Evolutionary conservation across 1,140 invertebrate species (phyloP).

Genomic region (Drosophila pseudoobscura): DNA sequence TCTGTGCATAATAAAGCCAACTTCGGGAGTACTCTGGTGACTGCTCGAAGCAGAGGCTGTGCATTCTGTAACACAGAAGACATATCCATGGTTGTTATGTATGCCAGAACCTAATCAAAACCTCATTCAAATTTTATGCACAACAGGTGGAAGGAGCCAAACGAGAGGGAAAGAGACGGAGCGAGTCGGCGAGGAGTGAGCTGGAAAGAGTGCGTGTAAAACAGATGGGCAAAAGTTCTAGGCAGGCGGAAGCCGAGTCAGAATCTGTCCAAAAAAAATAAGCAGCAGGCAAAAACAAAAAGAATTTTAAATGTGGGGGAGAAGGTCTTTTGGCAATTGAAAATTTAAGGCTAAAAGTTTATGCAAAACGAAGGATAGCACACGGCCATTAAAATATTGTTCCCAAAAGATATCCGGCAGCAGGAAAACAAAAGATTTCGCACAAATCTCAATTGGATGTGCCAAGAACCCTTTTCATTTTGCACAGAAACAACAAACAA

Average conservation of each 20-base stretch:
- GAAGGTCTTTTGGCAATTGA: slow-evolving; percentile 24
- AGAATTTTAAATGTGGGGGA: slow-evolving; percentile 54
- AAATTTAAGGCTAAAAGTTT: slow-evolving; percentile 55
- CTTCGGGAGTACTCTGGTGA: no score
- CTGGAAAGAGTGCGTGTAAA: background rate
- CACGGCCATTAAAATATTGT: slow-evolving; percentile 42
- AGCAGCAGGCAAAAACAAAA: slow-evolving; percentile 39
- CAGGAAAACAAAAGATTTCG: background rate
- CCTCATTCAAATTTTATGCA: slow-evolving; percentile 70
- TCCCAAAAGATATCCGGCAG: background rate
- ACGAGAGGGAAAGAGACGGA: no score
- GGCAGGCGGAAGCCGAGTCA: slow-evolving; percentile 28
- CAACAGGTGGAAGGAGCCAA: slow-evolving; percentile 40
- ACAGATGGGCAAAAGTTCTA: slow-evolving; percentile 17
- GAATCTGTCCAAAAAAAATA: slow-evolving; percentile 9
- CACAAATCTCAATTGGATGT: slow-evolving; percentile 34
- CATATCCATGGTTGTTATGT: background rate
- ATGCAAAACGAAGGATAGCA: slow-evolving; percentile 17
- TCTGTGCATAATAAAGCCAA: no score
- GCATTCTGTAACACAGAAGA: slow-evolving; percentile 15
- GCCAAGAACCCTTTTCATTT: slow-evolving; percentile 10
- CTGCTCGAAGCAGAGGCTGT: background rate
- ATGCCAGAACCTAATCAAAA: slow-evolving; percentile 72
- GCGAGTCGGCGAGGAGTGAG: background rate
- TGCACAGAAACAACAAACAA: no score